A percentile compares a stretch with the other conserved stretches of the same genome.
These are phyloP conservation scores for Pavo muticus DNA, from an alignment of 2,113 vertebrate genomes.

Conservation along the genomic window DNA sequence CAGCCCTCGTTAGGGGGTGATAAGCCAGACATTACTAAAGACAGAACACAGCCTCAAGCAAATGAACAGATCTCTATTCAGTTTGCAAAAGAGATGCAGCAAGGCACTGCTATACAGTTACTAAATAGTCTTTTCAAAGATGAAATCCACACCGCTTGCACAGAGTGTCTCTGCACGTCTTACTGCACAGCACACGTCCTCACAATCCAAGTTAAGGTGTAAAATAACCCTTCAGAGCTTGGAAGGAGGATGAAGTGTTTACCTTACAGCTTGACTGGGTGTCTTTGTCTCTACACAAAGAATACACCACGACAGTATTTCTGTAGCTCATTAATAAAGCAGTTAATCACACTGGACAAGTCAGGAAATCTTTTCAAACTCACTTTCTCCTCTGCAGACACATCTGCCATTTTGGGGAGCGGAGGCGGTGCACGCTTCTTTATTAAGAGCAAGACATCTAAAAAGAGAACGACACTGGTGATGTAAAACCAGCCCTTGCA, in stretches of 20 bases:
- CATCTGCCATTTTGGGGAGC: constrained; percentile 89
- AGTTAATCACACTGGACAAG: rapidly evolving
- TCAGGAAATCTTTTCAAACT: neutral
- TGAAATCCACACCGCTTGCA: neutral
- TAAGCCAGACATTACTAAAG: neutral
- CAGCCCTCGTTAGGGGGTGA: neutral
- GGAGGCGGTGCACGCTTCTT: constrained; percentile 88
- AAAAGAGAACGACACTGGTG: neutral
- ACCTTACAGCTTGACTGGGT: neutral
- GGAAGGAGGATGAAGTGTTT: neutral
- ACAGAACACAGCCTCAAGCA: neutral
- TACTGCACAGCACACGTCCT: neutral
- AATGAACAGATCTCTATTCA: rapidly evolving
- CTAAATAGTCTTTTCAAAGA: neutral
- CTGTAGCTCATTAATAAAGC: neutral
- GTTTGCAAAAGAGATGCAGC: neutral
- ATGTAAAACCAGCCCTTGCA: neutral
- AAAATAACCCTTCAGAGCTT: neutral
- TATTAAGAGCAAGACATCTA: constrained; percentile 91
- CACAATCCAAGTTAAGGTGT: neutral
- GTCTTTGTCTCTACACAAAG: neutral
- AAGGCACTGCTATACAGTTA: neutral
- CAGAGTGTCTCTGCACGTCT: neutral
- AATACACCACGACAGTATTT: rapidly evolving
- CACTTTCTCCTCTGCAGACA: constrained; percentile 94